Evolutionary conservation across 2,113 vertebrate species (phyloP).

Genomic region (Chascanopsetta lugubris): DNA sequence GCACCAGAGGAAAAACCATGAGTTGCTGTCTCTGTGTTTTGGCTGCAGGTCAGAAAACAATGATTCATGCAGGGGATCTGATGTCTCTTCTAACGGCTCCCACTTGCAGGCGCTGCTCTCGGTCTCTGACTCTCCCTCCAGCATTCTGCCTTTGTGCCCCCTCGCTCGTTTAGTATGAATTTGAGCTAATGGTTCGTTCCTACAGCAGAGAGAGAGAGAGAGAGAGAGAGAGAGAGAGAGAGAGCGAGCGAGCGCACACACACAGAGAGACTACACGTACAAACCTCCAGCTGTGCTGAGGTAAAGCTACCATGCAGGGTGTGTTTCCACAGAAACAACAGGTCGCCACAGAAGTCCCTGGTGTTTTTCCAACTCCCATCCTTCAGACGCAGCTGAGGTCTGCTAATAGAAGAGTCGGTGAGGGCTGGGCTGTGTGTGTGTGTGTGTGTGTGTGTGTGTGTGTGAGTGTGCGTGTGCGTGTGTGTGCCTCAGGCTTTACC

Average conservation of each 20-base stretch:
- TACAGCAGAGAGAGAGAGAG: slow-evolving; percentile 26
- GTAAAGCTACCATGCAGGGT: slow-evolving; percentile 44
- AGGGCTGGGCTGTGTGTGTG: slow-evolving; percentile 25
- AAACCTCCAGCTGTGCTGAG: slow-evolving; percentile 59
- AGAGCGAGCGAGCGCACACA: slow-evolving; percentile 10
- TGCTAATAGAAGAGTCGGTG: slow-evolving; percentile 61
- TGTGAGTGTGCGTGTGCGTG: slow-evolving; percentile 27
- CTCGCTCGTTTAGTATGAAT: slow-evolving; percentile 20
- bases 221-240: slow-evolving; percentile 22
- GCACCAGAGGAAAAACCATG: slow-evolving; percentile 11
- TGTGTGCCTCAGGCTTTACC: slow-evolving; percentile 26
- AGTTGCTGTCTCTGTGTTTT: slow-evolving; percentile 9
- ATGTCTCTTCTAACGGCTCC: slow-evolving; percentile 1
- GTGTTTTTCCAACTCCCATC: slow-evolving; percentile 64
- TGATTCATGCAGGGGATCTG: slow-evolving; percentile 10
- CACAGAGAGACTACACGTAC: slow-evolving; percentile 16
- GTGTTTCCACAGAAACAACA: slow-evolving; percentile 77
- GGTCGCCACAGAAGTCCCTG: slow-evolving; percentile 65
- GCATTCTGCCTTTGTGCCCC: not conserved
- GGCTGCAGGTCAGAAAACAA: slow-evolving; percentile 12
- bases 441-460: slow-evolving; percentile 19
- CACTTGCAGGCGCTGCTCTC: not conserved
- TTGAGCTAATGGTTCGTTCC: slow-evolving; percentile 29
- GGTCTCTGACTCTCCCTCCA: not conserved
- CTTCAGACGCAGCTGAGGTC: slow-evolving; percentile 69